These are phyloP conservation scores for Zaprionus camerounensis DNA, from an alignment of 1,140 invertebrate species.

Conservation along the genomic window DNA sequence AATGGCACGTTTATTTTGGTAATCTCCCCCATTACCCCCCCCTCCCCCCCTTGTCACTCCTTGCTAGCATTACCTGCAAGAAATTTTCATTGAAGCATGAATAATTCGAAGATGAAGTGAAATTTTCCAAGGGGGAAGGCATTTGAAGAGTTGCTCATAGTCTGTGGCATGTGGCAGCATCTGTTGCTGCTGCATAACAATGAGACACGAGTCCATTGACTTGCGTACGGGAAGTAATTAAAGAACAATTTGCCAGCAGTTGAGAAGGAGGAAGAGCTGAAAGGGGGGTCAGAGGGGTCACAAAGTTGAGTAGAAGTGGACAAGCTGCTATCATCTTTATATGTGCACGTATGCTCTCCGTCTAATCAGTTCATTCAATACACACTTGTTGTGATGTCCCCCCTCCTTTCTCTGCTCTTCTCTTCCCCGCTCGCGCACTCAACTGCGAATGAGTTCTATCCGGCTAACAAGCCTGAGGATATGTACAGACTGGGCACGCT, in stretches of 20 bases:
- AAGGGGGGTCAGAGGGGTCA: background rate
- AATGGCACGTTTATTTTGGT: constrained; percentile 43
- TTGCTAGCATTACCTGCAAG: background rate
- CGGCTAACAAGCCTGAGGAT: constrained; percentile 13
- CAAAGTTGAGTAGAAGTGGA: background rate
- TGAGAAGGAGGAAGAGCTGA: constrained; percentile 24
- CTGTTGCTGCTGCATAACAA: constrained; percentile 77
- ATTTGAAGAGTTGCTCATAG: constrained; percentile 67
- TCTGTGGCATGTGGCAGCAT: constrained; percentile 49
- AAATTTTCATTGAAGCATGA: constrained; percentile 41
- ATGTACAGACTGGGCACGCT: background rate
- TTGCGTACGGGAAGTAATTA: constrained; percentile 73
- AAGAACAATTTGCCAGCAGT: constrained; percentile 73
- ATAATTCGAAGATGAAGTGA: constrained; percentile 32
- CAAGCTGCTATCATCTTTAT: constrained; percentile 3
- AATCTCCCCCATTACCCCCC: background rate
- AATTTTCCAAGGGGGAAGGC: constrained; percentile 19
- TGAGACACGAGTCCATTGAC: constrained; percentile 67
- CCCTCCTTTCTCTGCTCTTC: no score
- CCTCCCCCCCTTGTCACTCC: no score
- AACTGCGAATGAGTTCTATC: background rate
- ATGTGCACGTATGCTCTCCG: constrained; percentile 34
- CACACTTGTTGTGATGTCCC: background rate
- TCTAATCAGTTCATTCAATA: constrained; percentile 69
- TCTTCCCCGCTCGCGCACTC: background rate